These are phyloP conservation scores for Pheosia tremula DNA, from an alignment of 2,888 invertebrate species.

Conservation along the genomic window DNA sequence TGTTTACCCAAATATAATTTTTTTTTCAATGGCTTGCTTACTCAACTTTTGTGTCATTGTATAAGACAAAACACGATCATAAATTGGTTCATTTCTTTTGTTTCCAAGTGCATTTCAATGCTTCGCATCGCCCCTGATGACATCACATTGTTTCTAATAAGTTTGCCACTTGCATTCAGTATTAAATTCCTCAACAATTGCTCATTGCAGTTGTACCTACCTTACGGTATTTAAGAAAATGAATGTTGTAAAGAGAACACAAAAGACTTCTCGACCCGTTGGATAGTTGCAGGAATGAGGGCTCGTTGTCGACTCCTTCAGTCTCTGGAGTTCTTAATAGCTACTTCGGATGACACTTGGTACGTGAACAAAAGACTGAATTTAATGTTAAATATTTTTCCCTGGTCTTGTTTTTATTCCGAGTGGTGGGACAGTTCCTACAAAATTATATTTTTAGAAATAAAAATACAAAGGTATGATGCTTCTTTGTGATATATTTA, in stretches of 20 bases:
- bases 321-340: constrained; percentile 56
- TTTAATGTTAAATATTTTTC: constrained; percentile 25
- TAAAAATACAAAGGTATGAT: too few species aligned
- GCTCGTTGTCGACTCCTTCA: constrained; percentile 36
- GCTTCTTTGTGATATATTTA: too few species aligned
- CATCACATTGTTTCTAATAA: constrained; percentile 14
- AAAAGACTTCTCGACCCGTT: constrained; percentile 40
- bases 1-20: too few species aligned
- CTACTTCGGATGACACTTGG: constrained; percentile 52
- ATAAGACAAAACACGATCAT: constrained; percentile 9
- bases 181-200: constrained; percentile 12
- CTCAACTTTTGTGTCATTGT: constrained; percentile 22
- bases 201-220: constrained; percentile 13
- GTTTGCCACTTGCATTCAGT: constrained; percentile 12
- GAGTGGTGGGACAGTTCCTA: too few species aligned
- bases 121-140: constrained; percentile 8
- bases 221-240: constrained; percentile 41
- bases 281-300: constrained; percentile 33
- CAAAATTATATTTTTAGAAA: too few species aligned
- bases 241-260: constrained; percentile 33
- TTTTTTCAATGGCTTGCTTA: constrained; percentile 4
- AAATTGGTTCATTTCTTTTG: constrained; percentile 12
- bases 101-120: constrained; percentile 7
- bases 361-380: constrained; percentile 40
- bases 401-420: constrained; percentile 17